Percentiles rank a stretch among this genome's conserved stretches.
These are phyloP conservation scores for Umimayanthus chanpuru DNA, from an alignment of 92 coral and sea anemone species.

Conservation along the genomic window DNA sequence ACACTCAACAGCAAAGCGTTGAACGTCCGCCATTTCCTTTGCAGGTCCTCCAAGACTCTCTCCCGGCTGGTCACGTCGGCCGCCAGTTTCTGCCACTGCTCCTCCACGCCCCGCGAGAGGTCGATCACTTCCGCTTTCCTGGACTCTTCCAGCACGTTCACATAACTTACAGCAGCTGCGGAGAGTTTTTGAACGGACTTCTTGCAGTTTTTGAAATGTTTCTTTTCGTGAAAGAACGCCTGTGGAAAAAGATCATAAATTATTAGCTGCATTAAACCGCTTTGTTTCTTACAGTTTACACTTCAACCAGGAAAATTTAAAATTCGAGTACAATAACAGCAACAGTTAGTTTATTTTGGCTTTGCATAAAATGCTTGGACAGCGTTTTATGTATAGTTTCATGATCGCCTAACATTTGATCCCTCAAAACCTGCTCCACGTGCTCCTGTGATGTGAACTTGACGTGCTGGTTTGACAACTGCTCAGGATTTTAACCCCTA, in stretches of 20 bases:
- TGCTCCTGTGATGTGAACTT: slow-evolving; percentile 81
- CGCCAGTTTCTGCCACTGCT: slow-evolving; percentile 57
- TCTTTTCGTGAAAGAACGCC: slow-evolving; percentile 82
- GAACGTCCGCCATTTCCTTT: slow-evolving; percentile 82
- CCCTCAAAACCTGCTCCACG: slow-evolving; percentile 73
- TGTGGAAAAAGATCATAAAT: neutral
- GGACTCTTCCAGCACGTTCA: slow-evolving; percentile 53
- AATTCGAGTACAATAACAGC: neutral
- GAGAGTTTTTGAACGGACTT: slow-evolving; percentile 70
- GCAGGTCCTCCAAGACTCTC: slow-evolving; percentile 73
- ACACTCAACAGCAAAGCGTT: slow-evolving; percentile 65
- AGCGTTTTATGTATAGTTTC: too few species aligned
- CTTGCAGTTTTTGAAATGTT: slow-evolving; percentile 72
- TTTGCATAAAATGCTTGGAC: neutral
- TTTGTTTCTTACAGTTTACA: neutral
- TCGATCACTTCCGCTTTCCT: slow-evolving; percentile 63
- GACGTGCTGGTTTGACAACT: slow-evolving; percentile 64
- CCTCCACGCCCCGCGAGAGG: slow-evolving; percentile 65
- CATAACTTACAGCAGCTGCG: slow-evolving; percentile 63
- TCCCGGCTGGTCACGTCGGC: slow-evolving; percentile 59
- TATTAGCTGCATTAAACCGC: neutral
- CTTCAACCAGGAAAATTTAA: neutral
- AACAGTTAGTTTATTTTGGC: too few species aligned
- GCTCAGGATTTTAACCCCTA: too few species aligned
- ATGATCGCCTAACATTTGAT: slow-evolving; percentile 62